Percentiles rank a stretch among this genome's conserved stretches.
These are phyloP conservation scores for Morone chrysops DNA, from an alignment of 2,113 vertebrate species.

Conservation along the genomic window DNA sequence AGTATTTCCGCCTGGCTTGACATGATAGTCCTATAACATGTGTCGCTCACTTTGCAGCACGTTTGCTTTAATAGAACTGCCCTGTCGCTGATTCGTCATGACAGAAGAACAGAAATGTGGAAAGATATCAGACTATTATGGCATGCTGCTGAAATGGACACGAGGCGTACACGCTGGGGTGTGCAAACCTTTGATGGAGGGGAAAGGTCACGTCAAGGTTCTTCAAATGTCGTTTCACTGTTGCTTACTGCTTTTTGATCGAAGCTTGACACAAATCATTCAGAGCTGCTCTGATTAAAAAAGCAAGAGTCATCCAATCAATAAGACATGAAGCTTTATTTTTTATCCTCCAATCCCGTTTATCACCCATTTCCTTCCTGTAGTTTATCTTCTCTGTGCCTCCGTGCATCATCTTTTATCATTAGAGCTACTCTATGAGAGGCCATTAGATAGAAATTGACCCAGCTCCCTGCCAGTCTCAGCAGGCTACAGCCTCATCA, in stretches of 20 bases:
- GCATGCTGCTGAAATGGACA: conserved; percentile 22
- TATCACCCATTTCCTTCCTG: conserved; percentile 49
- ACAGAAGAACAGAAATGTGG: conserved; percentile 20
- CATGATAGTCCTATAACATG: conserved; percentile 43
- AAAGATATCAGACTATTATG: conserved; percentile 33
- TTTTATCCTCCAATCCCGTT: conserved; percentile 26
- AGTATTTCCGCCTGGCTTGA: conserved; percentile 27
- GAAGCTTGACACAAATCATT: background rate
- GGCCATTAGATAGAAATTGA: conserved; percentile 75
- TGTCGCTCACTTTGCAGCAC: conserved; percentile 36
- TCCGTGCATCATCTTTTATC: conserved; percentile 62
- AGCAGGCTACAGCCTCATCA: conserved; percentile 70
- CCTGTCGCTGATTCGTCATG: conserved; percentile 37
- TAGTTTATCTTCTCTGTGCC: conserved; percentile 48
- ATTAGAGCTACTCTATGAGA: conserved; percentile 63
- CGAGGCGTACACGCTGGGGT: background rate
- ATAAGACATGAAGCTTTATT: conserved; percentile 11
- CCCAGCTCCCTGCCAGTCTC: conserved; percentile 67
- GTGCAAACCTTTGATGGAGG: conserved; percentile 23
- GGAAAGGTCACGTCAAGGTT: conserved; percentile 45
- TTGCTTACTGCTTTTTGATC: conserved; percentile 29
- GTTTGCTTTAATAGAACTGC: conserved; percentile 38
- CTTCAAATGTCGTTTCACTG: background rate
- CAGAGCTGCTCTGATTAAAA: conserved; percentile 13
- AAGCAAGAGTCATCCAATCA: conserved; percentile 15